Conservation (phyloP, 2,888 invertebrate species). For the Caprella mutica region DNA sequence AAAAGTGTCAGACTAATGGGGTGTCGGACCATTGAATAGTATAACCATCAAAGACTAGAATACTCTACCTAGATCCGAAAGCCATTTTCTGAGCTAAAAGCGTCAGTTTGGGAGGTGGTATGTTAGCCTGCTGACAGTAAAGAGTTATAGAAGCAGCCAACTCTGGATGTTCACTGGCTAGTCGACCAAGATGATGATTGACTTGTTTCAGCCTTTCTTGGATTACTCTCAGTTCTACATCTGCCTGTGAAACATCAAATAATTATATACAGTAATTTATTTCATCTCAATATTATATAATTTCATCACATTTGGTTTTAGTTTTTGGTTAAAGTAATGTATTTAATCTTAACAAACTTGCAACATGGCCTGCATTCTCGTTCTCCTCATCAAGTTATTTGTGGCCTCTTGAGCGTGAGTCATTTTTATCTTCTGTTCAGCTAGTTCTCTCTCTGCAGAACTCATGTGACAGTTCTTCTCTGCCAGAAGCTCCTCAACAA, state of each 20-base stretch:
- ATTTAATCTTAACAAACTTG: conserved; percentile 5
- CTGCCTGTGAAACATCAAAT: conserved; percentile 11
- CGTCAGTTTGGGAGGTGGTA: conserved; percentile 26
- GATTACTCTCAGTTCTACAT: conserved; percentile 21
- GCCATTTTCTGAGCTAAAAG: conserved; percentile 15
- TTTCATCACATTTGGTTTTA: not conserved
- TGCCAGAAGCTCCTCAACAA: conserved; percentile 26
- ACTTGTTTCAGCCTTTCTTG: conserved; percentile 24
- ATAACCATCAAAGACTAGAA: no score
- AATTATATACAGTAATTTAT: not conserved
- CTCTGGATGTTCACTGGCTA: conserved; percentile 16
- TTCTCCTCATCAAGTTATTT: conserved; percentile 11
- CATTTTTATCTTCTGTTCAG: conserved; percentile 17
- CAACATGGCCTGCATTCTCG: conserved; percentile 2
- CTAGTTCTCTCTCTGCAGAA: conserved; percentile 19
- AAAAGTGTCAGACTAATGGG: no score
- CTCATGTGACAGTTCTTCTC: conserved; percentile 26
- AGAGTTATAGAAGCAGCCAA: conserved; percentile 19
- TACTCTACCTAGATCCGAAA: conserved; percentile 22
- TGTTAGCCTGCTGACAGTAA: conserved; percentile 31
- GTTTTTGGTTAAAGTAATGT: not conserved
- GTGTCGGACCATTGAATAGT: no score
- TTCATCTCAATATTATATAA: not conserved
- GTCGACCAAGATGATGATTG: conserved; percentile 23
- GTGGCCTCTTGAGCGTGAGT: conserved; percentile 20